These are phyloP conservation scores for Cryptotermes secundus DNA, from an alignment of 1,140 invertebrate genomes.

Conservation along the genomic window DNA sequence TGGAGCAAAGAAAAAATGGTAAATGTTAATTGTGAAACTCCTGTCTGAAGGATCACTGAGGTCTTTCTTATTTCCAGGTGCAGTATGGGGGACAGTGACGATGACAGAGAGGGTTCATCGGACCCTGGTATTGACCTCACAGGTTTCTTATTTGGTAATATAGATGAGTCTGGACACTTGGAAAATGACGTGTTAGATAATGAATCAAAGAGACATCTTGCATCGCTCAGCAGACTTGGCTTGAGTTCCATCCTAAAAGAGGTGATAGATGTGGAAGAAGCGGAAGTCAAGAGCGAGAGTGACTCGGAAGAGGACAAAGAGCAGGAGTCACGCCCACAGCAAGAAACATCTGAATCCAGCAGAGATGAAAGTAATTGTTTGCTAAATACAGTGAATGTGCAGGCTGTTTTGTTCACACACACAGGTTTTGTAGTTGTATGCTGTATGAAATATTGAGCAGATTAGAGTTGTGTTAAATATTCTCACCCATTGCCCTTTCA, in stretches of 20 bases:
- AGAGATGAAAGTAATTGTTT: constrained; percentile 28
- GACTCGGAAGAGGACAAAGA: constrained; percentile 50
- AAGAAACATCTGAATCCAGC: background rate
- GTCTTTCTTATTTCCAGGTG: no score
- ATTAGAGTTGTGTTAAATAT: no score
- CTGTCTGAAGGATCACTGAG: no score
- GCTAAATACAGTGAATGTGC: background rate
- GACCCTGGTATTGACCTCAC: constrained; percentile 69
- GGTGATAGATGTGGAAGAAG: constrained; percentile 60
- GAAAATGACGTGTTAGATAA: constrained; percentile 84
- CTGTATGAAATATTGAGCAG: no score
- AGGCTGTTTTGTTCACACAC: constrained; percentile 14
- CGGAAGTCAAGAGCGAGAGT: constrained; percentile 40
- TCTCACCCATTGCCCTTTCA: no score
- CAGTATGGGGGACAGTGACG: no score
- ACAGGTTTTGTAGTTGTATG: no score
- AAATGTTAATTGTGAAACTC: no score
- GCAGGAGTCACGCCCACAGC: constrained; percentile 40
- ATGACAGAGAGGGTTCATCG: constrained; percentile 57
- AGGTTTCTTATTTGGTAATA: constrained; percentile 91
- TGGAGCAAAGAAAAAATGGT: no score
- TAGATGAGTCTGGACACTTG: constrained; percentile 85
- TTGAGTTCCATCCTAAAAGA: constrained; percentile 78
- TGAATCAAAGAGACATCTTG: constrained; percentile 75
- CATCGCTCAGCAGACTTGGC: constrained; percentile 72